These are phyloP conservation scores for Numenius phaeopus DNA, from an alignment of 2,797 vertebrate species.

Conservation along the genomic window DNA sequence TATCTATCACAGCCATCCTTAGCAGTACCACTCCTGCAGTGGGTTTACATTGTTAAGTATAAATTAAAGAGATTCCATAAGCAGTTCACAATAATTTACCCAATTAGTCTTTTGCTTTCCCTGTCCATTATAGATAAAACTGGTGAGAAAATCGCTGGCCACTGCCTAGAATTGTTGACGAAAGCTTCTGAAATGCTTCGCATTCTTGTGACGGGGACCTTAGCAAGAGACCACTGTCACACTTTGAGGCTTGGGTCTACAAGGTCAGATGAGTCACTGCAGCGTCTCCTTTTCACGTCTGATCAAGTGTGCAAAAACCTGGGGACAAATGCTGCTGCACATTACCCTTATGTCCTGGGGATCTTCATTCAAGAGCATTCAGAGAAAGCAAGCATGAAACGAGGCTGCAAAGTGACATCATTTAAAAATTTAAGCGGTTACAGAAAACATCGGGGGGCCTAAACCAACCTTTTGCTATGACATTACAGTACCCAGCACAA, in stretches of 20 bases:
- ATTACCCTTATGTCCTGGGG: background rate
- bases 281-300: background rate
- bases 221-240: background rate
- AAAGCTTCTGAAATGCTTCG: slow-evolving; percentile 31
- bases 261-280: slow-evolving; percentile 37
- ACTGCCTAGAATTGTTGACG: background rate
- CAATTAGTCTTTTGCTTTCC: background rate
- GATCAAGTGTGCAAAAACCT: slow-evolving; percentile 37
- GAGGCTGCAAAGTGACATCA: background rate
- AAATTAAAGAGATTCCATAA: background rate
- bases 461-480: background rate
- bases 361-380: slow-evolving; percentile 17
- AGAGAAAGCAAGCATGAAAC: slow-evolving; percentile 29
- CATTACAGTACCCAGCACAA: background rate
- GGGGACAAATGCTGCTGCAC: background rate
- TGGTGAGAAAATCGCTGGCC: background rate
- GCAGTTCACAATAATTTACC: background rate
- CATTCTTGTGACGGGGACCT: slow-evolving; percentile 18
- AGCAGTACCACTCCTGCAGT: background rate
- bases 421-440: slow-evolving; percentile 2
- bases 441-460: background rate
- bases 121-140: background rate
- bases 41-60: background rate
- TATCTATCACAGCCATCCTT: background rate
- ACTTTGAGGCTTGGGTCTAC: background rate